These are phyloP conservation scores for Semnornis frantzii DNA, from an alignment of 2,113 vertebrate genomes.

Conservation along the genomic window DNA sequence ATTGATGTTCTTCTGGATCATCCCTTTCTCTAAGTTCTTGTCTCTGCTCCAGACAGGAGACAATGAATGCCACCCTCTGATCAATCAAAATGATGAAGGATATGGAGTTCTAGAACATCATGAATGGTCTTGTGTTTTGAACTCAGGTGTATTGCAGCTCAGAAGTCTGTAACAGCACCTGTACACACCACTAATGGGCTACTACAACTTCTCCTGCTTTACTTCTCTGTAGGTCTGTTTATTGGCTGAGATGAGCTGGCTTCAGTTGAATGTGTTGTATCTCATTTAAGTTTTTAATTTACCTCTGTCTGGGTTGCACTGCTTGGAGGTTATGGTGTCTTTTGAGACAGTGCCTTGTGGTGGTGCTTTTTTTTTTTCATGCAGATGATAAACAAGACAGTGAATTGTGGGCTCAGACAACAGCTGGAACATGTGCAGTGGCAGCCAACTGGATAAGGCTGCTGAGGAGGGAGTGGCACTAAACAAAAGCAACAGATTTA, in stretches of 20 bases:
- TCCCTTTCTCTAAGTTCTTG: not conserved
- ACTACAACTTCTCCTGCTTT: not conserved
- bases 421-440: not conserved
- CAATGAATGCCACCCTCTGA: not conserved
- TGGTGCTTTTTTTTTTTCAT: not conserved
- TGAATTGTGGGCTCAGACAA: not conserved
- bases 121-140: not conserved
- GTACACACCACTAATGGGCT: not conserved
- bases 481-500: conserved; percentile 15
- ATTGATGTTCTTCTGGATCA: not conserved
- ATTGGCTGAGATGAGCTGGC: not conserved
- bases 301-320: not conserved
- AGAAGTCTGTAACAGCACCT: not conserved
- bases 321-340: not conserved
- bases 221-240: not conserved
- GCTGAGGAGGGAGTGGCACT: not conserved
- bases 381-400: not conserved
- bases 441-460: not conserved
- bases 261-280: not conserved
- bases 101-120: not conserved
- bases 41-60: not conserved
- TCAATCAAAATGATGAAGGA: not conserved
- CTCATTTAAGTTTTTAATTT: not conserved
- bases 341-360: not conserved
- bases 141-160: not conserved